Percentiles rank a stretch among this genome's conserved stretches.
Conservation (phyloP, 2,888 invertebrate species). For the Automeris io region DNA sequence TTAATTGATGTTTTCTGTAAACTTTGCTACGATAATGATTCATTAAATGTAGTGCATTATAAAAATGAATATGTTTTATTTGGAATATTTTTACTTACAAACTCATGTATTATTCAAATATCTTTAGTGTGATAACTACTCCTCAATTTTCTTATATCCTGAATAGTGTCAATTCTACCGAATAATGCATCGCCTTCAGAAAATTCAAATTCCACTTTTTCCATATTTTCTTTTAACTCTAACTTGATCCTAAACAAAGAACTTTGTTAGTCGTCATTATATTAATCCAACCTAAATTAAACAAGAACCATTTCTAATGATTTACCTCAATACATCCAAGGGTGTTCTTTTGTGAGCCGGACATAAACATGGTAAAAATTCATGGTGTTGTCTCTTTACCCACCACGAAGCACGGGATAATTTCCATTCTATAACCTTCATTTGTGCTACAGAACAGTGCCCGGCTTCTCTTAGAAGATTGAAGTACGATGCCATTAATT, state of each 20-base stretch:
- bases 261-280: not conserved
- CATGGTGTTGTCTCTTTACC: slow-evolving; percentile 40
- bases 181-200: slow-evolving; percentile 21
- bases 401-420: slow-evolving; percentile 58
- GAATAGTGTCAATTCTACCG: slow-evolving; percentile 25
- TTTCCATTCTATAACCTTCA: slow-evolving; percentile 71
- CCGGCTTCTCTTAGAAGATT: slow-evolving; percentile 49
- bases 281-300: not conserved
- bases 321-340: slow-evolving; percentile 52
- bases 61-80: slow-evolving; percentile 13
- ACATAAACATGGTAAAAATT: slow-evolving; percentile 50
- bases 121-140: slow-evolving; percentile 27
- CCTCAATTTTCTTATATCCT: slow-evolving; percentile 36
- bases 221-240: slow-evolving; percentile 16
- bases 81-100: not conserved
- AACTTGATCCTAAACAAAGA: slow-evolving; percentile 26
- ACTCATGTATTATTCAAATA: not conserved
- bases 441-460: slow-evolving; percentile 42
- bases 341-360: slow-evolving; percentile 50
- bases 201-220: slow-evolving; percentile 8
- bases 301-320: not conserved
- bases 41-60: slow-evolving; percentile 22
- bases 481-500: slow-evolving; percentile 63
- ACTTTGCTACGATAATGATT: slow-evolving; percentile 25
- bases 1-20: slow-evolving; percentile 35